Base-by-base conservation (phyloP, 2,888 invertebrate genomes). In the Melolontha melolontha region DNA sequence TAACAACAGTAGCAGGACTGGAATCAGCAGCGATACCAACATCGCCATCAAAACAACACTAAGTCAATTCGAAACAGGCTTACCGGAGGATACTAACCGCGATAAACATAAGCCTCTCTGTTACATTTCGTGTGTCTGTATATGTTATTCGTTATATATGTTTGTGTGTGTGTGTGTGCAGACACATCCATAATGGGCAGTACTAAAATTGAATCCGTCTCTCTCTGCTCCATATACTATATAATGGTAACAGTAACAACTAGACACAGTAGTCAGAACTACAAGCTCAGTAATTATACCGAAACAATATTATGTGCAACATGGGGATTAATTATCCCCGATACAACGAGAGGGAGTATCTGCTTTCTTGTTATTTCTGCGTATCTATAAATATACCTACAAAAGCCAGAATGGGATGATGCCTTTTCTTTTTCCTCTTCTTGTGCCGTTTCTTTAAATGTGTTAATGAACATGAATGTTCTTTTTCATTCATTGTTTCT, bases 221-320 rank as follows among this genome's bases (percentile, higher is more conserved):
- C 17, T 8, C 22, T 49, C 22, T n/a, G 10, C 49, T 11, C 49
- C 22, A 17, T 47, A 17, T 44, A 44, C 44, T 44, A 44, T 44
- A 49, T 22, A 16, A 39, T 17, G 34, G 39, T 70, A 74, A 76
- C 78, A 77, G 75, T 74, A 78, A 72, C 78, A 74, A 75, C 75
- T 75, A 79, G 78, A 77, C 39, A 40, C 78, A 79, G 76, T 77
- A 79, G 78, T 78, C 80, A 79, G 76, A 79, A 78, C 77, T 80
- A 82, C 81, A 82, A 75, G 81, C 77, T 78, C 77, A 77, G 81
- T 82, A 83, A 83, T 83, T 83, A 82, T 83, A 79, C 81, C 78
- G 82, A 81, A 82, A 82, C 82, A 81, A 82, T 83, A 83, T 83
- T 82, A 82, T 81, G 81, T 80, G 81, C 80, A 78, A 81, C 81